Percentiles rank a stretch among this genome's conserved stretches.
Conservation (phyloP, 2,888 invertebrate genomes). For the Lochmaea capreae region DNA sequence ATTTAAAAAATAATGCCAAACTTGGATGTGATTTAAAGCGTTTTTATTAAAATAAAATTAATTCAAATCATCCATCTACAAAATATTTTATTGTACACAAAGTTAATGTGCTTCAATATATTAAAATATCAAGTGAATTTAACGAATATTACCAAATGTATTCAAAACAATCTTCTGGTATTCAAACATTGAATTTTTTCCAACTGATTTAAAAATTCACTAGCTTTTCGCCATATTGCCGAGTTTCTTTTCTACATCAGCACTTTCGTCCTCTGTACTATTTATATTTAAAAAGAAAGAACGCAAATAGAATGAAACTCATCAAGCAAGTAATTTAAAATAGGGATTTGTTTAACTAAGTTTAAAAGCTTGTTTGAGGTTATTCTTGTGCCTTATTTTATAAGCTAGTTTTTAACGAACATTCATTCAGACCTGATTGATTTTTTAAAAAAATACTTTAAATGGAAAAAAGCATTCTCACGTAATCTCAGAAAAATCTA, state of each 20-base stretch:
- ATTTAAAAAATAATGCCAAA: no score
- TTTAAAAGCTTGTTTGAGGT: constrained; percentile 12
- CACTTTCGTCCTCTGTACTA: neutral
- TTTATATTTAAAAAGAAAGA: neutral
- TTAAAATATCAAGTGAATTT: neutral
- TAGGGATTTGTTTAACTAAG: constrained; percentile 3
- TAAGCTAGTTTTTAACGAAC: neutral
- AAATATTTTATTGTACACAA: neutral
- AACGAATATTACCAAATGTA: neutral
- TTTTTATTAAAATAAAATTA: no score
- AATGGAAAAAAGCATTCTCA: no score
- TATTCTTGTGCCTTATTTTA: neutral
- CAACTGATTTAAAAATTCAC: neutral
- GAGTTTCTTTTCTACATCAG: neutral
- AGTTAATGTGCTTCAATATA: neutral
- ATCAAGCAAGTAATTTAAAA: neutral
- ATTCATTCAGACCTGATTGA: neutral
- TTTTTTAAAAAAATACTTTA: no score
- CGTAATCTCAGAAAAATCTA: no score
- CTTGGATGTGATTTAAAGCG: no score
- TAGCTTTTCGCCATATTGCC: neutral
- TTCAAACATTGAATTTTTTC: neutral
- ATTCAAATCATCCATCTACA: no score
- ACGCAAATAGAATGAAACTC: neutral
- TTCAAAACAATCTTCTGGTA: neutral